Conservation (phyloP, 2,113 vertebrate genomes). For the Leucoraja erinaceus region DNA sequence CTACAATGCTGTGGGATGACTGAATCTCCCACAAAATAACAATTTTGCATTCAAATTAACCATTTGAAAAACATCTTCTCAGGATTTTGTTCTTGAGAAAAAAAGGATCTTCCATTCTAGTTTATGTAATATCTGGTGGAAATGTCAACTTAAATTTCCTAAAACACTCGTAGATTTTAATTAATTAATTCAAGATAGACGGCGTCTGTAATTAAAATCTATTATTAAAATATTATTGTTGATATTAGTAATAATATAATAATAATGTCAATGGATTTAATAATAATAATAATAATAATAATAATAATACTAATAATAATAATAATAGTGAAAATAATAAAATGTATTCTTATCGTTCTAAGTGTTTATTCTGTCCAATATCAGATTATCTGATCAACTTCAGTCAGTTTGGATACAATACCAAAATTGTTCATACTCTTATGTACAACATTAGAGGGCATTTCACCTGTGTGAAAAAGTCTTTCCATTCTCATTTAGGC, state of each 20-base stretch:
- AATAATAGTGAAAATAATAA: too few species aligned
- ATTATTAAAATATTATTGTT: too few species aligned
- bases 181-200: background rate
- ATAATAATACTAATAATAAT: too few species aligned
- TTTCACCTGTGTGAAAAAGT: conserved; percentile 1
- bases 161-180: background rate
- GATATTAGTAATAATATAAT: too few species aligned
- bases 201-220: background rate
- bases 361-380: background rate
- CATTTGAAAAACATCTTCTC: background rate
- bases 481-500: conserved; percentile 1
- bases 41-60: background rate
- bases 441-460: background rate
- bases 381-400: background rate
- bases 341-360: background rate
- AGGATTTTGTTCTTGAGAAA: background rate
- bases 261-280: too few species aligned
- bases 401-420: background rate
- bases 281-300: too few species aligned
- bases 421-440: background rate
- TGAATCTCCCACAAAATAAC: background rate
- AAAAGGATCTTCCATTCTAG: background rate
- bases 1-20: background rate
- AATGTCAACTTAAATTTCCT: background rate
- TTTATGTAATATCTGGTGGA: background rate